Percentiles rank a stretch among this genome's conserved stretches.
Evolutionary conservation across 2,888 invertebrate species (phyloP).

Genomic region (Lordiphosa fenestrarum): DNA sequence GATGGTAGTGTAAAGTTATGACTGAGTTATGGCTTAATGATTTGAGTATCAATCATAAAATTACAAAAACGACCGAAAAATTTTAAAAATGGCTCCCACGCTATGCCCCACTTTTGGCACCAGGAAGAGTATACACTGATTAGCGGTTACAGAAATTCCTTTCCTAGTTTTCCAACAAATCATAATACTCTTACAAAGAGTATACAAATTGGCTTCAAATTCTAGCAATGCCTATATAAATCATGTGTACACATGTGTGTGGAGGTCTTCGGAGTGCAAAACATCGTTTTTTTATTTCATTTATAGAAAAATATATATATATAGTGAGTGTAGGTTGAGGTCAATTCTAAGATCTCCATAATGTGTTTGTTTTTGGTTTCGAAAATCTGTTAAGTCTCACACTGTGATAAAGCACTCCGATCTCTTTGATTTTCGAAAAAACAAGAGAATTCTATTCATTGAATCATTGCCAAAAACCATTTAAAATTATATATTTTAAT

Average conservation of each 20-base stretch:
- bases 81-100: no score
- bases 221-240: not conserved
- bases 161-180: no score
- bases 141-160: no score
- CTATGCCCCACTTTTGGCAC: no score
- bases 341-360: conserved; percentile 1
- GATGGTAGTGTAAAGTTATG: no score
- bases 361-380: conserved; percentile 2
- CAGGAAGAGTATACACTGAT: no score
- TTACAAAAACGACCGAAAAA: no score
- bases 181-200: no score
- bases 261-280: not conserved
- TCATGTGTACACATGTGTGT: not conserved
- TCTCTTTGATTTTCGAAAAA: conserved; percentile 11
- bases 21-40: no score
- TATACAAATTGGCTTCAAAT: no score
- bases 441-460: conserved; percentile 1
- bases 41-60: no score
- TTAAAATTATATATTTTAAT: conserved; percentile 5
- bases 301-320: not conserved
- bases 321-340: conserved; percentile 8
- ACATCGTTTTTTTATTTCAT: conserved; percentile 1
- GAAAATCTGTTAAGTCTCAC: conserved; percentile 12
- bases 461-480: conserved; percentile 12
- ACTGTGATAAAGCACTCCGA: conserved; percentile 9